phyloP scores from a whole-genome alignment of 2,113 vertebrate species.

The Rhea pennata region DNA sequence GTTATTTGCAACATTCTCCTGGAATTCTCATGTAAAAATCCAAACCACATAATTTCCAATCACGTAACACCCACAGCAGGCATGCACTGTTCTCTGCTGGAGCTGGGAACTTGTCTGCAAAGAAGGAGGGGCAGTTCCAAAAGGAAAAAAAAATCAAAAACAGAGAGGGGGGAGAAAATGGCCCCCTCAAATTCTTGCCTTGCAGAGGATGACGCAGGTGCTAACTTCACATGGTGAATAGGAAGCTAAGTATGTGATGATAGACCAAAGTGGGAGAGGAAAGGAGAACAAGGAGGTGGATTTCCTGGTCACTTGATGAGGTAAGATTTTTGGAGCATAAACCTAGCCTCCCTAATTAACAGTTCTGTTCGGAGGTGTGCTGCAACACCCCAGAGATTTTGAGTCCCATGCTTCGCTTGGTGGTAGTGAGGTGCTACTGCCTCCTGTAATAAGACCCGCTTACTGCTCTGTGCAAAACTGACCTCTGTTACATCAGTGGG shows the following conservation, averaged over 20 bases:
- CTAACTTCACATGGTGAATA: not conserved
- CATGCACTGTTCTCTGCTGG: not conserved
- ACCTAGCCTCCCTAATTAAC: not conserved
- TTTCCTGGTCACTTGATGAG: not conserved
- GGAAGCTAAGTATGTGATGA: not conserved
- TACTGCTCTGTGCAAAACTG: not conserved
- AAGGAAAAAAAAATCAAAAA: not conserved
- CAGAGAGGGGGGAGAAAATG: not conserved
- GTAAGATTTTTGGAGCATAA: not conserved
- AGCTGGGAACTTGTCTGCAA: not conserved
- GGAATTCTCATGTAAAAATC: slow-evolving; percentile 13
- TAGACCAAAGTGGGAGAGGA: not conserved
- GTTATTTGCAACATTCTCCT: slow-evolving; percentile 8
- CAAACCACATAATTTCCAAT: not conserved
- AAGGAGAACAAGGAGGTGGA: not conserved
- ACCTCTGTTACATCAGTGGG: not conserved
- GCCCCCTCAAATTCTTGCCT: not conserved
- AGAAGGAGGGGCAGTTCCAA: not conserved
- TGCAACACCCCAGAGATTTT: not conserved
- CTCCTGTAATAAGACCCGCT: not conserved
- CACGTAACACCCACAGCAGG: not conserved
- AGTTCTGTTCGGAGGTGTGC: not conserved
- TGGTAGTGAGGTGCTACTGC: not conserved
- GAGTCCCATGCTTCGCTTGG: not conserved
- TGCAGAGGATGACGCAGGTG: not conserved